phyloP scores from a whole-genome alignment of 2,797 vertebrate species.

The Eulemur coronatus region DNA sequence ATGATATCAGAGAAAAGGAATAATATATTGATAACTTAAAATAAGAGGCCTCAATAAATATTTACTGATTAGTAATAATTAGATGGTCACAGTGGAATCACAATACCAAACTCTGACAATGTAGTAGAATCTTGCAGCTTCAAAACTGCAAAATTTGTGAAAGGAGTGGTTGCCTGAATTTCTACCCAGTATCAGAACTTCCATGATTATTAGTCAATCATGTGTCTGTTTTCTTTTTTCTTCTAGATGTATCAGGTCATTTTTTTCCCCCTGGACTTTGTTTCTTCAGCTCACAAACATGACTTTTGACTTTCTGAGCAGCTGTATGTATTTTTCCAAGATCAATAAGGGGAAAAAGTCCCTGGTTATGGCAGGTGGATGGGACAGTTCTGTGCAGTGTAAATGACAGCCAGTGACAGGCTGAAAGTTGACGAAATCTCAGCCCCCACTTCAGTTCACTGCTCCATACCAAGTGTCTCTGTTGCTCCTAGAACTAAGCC shows the following conservation, averaged over 20 bases:
- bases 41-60: neutral
- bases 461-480: slow-evolving; percentile 60
- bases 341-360: slow-evolving; percentile 36
- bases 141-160: neutral
- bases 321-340: slow-evolving; percentile 57
- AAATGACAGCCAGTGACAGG: slow-evolving; percentile 13
- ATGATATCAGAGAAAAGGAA: neutral
- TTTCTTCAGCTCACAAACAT: slow-evolving; percentile 51
- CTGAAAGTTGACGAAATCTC: slow-evolving; percentile 59
- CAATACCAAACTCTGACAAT: neutral
- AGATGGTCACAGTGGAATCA: neutral
- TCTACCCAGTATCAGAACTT: neutral
- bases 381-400: neutral
- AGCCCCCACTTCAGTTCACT: slow-evolving; percentile 40
- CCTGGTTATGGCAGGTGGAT: slow-evolving; percentile 46
- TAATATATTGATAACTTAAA: neutral
- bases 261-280: neutral
- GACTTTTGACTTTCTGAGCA: slow-evolving; percentile 60
- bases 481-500: slow-evolving; percentile 39
- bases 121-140: neutral
- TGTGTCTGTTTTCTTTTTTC: neutral
- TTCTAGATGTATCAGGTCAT: neutral
- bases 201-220: neutral
- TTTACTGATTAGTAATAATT: neutral
- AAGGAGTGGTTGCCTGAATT: slow-evolving; percentile 41